These are phyloP conservation scores for Goniozus legneri DNA, from an alignment of 1,140 invertebrate genomes.

Conservation along the genomic window DNA sequence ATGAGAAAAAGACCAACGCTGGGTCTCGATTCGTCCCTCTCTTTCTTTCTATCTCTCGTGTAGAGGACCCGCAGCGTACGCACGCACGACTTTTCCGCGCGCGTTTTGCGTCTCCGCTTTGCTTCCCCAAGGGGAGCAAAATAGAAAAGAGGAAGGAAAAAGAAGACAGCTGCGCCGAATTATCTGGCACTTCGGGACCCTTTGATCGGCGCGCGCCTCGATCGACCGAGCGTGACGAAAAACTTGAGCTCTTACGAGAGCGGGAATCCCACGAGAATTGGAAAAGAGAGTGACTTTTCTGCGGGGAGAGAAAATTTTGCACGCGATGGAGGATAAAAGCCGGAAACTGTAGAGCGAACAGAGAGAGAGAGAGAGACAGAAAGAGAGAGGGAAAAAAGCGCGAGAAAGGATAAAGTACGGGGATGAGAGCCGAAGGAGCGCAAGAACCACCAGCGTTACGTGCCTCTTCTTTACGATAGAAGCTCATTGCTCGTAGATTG, in stretches of 20 bases:
- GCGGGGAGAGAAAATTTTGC: too few relatives aligned
- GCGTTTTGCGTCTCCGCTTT: background rate
- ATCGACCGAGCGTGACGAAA: conserved; percentile 26
- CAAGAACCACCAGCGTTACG: conserved; percentile 43
- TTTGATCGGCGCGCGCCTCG: background rate
- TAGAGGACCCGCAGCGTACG: too few relatives aligned
- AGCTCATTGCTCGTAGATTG: conserved; percentile 52
- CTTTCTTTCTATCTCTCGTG: too few relatives aligned
- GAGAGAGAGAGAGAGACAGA: conserved; percentile 9
- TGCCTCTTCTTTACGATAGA: conserved; percentile 38
- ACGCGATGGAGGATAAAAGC: background rate
- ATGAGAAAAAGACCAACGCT: background rate
- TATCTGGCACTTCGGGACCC: conserved; percentile 7
- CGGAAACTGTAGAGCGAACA: too few relatives aligned
- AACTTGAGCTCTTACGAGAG: conserved; percentile 23
- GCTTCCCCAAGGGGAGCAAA: background rate
- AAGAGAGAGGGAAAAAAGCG: background rate
- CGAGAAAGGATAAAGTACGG: conserved; percentile 7
- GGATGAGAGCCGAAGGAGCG: conserved; percentile 11
- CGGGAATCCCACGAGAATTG: conserved; percentile 6
- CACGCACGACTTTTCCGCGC: background rate
- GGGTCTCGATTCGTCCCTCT: too few relatives aligned
- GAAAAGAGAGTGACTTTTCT: conserved; percentile 8
- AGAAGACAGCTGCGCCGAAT: conserved; percentile 8
- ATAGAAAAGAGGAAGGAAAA: background rate